Conservation (phyloP, 2,888 invertebrate species). For the Plemyria rubiginata region DNA sequence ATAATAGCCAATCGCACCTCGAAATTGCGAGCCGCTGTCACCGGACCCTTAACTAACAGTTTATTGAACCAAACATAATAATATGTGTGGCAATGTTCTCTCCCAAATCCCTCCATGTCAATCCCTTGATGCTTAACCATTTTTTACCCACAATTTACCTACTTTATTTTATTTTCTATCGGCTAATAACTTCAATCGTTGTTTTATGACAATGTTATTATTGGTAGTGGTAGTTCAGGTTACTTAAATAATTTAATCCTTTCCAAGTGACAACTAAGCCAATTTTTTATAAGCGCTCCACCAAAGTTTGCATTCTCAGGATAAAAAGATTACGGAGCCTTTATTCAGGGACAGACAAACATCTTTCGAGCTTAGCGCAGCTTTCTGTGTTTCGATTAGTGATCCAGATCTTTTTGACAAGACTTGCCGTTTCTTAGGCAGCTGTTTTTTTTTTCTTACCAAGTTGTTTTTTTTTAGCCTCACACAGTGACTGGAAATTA, state of each 20-base stretch:
- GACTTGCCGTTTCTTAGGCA: conserved; percentile 2
- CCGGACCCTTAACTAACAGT: too few species aligned
- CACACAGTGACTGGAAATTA: too few species aligned
- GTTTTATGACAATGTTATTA: neutral
- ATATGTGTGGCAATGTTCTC: too few species aligned
- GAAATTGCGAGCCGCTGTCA: too few species aligned
- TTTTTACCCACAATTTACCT: neutral
- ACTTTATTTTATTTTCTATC: neutral
- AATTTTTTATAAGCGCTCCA: conserved; percentile 17
- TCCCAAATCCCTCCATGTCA: too few species aligned
- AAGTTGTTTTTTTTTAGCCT: too few species aligned
- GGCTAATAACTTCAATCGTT: neutral
- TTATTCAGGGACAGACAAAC: conserved; percentile 25
- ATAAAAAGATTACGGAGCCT: conserved; percentile 25
- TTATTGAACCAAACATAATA: too few species aligned
- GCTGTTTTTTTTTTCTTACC: too few species aligned
- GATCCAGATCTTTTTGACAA: neutral
- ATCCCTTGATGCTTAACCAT: too few species aligned
- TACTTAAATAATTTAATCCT: conserved; percentile 21
- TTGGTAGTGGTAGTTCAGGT: neutral
- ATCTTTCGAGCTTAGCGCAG: conserved; percentile 17
- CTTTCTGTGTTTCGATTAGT: conserved; percentile 18
- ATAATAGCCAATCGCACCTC: too few species aligned
- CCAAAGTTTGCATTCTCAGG: conserved; percentile 18
- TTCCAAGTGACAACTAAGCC: conserved; percentile 13